Percentiles rank a stretch among this genome's conserved stretches.
phyloP scores from a whole-genome alignment of 2,888 invertebrate species.

The Gerris lacustris region DNA sequence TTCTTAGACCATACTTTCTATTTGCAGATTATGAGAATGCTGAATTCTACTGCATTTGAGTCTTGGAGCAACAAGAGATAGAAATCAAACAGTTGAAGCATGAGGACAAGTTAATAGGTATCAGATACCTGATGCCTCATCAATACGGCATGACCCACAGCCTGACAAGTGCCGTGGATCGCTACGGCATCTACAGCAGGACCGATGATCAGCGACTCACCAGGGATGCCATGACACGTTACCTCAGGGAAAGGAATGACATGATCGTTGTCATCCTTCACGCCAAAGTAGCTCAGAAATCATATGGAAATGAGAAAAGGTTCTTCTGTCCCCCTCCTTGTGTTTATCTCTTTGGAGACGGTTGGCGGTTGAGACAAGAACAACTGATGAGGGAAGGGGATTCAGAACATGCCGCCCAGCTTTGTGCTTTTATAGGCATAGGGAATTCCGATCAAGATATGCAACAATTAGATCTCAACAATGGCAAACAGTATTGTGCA shows the following conservation, averaged over 20 bases:
- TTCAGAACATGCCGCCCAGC: constrained; percentile 54
- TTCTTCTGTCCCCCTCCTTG: constrained; percentile 99
- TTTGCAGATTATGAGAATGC: too few species aligned
- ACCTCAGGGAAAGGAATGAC: constrained; percentile 84
- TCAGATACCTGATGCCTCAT: constrained; percentile 52
- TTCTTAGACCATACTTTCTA: too few species aligned
- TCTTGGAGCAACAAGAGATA: too few species aligned
- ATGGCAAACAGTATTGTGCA: constrained; percentile 97
- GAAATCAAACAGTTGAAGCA: not conserved
- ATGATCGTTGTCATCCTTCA: constrained; percentile 95
- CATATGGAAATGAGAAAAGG: constrained; percentile 97
- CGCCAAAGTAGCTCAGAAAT: constrained; percentile 99
- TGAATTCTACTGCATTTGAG: too few species aligned
- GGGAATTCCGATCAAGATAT: constrained; percentile 97
- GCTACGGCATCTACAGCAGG: constrained; percentile 28
- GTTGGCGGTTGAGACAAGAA: constrained; percentile 91
- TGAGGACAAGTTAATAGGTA: constrained; percentile 1
- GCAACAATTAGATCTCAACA: constrained; percentile 94
- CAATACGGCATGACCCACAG: constrained; percentile 49
- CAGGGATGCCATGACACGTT: constrained; percentile 90
- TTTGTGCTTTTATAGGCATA: constrained; percentile 99
- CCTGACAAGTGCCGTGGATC: constrained; percentile 27
- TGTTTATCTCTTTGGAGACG: constrained; percentile 95
- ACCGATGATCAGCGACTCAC: constrained; percentile 60
- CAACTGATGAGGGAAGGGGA: constrained; percentile 76